Percentiles rank a stretch among this genome's conserved stretches.
These are phyloP conservation scores for Falco cherrug DNA, from an alignment of 2,797 vertebrate species.

Conservation along the genomic window DNA sequence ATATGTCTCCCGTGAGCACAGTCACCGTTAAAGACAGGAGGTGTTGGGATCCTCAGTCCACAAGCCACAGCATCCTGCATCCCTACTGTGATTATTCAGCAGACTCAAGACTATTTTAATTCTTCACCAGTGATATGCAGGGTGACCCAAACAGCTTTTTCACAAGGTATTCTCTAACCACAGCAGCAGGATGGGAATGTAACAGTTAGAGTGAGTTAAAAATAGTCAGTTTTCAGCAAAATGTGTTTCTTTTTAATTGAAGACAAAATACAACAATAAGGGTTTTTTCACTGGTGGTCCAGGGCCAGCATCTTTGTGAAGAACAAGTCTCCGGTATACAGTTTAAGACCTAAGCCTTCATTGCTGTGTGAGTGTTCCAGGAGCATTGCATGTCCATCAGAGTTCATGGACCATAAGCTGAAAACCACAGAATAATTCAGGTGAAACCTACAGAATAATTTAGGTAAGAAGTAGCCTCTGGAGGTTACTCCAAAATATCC, in stretches of 20 bases:
- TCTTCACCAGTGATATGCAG: not conserved
- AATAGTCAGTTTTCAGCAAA: not conserved
- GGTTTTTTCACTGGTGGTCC: not conserved
- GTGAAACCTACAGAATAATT: not conserved
- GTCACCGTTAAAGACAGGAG: not conserved
- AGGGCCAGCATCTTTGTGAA: not conserved
- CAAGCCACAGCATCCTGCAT: not conserved
- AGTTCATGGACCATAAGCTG: not conserved
- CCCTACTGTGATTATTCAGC: not conserved
- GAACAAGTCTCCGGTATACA: not conserved
- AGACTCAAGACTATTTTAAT: not conserved
- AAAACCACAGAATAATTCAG: not conserved
- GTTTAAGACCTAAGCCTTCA: not conserved
- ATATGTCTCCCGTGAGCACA: not conserved
- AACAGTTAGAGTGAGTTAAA: not conserved
- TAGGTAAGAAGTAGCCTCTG: not conserved
- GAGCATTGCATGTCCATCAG: not conserved
- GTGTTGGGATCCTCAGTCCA: not conserved
- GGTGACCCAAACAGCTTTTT: not conserved
- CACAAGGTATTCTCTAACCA: not conserved
- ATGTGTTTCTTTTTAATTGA: not conserved
- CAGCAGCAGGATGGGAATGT: not conserved
- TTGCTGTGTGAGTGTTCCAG: not conserved
- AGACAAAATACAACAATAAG: not conserved
- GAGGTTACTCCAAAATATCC: not conserved